A percentile compares a stretch with the other conserved stretches of the same genome.
These are phyloP conservation scores for Geococcyx californianus DNA, from an alignment of 2,113 vertebrate genomes.

Conservation along the genomic window DNA sequence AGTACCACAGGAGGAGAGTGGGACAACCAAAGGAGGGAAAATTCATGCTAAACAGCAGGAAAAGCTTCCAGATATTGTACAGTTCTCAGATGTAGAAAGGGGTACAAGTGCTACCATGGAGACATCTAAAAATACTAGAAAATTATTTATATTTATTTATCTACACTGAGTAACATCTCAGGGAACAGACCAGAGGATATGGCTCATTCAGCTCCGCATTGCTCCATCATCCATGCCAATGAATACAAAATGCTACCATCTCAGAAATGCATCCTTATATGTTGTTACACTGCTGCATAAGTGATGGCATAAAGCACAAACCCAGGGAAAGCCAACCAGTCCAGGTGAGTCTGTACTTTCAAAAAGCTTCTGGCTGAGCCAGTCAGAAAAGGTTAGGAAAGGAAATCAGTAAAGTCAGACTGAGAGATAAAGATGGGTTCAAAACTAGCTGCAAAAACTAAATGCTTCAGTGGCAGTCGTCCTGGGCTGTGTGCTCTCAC, in stretches of 20 bases:
- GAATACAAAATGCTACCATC: not conserved
- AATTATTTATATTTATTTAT: not conserved
- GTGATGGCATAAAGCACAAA: not conserved
- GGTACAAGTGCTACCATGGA: not conserved
- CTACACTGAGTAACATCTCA: fast-evolving
- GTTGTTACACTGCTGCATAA: not conserved
- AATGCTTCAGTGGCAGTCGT: not conserved
- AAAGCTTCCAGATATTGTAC: not conserved
- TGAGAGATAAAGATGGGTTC: not conserved
- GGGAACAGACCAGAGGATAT: not conserved
- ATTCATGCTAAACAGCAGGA: not conserved
- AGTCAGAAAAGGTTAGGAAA: not conserved
- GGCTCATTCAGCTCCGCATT: not conserved
- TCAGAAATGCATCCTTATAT: not conserved
- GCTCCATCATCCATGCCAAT: not conserved
- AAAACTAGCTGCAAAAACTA: not conserved
- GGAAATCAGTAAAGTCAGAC: not conserved
- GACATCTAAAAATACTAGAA: not conserved
- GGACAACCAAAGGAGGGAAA: not conserved
- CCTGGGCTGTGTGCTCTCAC: not conserved
- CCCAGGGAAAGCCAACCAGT: not conserved
- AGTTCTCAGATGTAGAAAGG: not conserved
- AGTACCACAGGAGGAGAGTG: not conserved
- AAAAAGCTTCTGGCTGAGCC: not conserved
- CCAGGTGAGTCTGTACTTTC: not conserved